Conservation (phyloP, 2,797 vertebrate species). For the Apogon hyalosoma region DNA sequence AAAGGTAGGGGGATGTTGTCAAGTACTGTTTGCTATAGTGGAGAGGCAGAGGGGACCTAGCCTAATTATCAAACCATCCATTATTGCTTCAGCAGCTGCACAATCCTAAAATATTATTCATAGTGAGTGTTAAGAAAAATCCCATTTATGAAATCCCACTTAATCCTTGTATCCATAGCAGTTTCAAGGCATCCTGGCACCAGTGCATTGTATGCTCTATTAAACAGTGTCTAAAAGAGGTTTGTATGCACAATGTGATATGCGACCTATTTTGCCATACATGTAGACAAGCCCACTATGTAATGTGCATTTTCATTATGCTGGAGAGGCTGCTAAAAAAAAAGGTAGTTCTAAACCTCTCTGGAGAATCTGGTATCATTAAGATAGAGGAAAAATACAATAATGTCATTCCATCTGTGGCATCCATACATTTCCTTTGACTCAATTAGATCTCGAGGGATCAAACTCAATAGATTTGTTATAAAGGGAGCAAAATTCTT, state of each 20-base stretch:
- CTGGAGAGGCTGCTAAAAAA: slow-evolving; percentile 71
- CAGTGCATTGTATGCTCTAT: slow-evolving; percentile 44
- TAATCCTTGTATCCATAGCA: slow-evolving; percentile 78
- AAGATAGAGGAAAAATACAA: slow-evolving; percentile 66
- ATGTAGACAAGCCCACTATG: slow-evolving; percentile 58
- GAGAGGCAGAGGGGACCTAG: slow-evolving; percentile 25
- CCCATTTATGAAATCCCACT: slow-evolving; percentile 67
- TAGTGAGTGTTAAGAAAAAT: slow-evolving; percentile 65
- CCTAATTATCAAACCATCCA: slow-evolving; percentile 71
- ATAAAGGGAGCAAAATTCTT: slow-evolving; percentile 44
- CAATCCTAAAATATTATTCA: slow-evolving; percentile 76
- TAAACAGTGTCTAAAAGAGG: slow-evolving; percentile 66
- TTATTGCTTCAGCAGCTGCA: slow-evolving; percentile 71
- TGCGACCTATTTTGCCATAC: slow-evolving; percentile 72
- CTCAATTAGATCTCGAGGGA: slow-evolving; percentile 60
- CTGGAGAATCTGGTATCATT: slow-evolving; percentile 71
- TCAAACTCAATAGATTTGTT: slow-evolving; percentile 54
- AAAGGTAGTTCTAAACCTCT: slow-evolving; percentile 66
- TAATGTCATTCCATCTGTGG: slow-evolving; percentile 60
- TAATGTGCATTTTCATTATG: slow-evolving; percentile 63
- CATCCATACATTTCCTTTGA: slow-evolving; percentile 62
- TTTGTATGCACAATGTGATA: slow-evolving; percentile 70
- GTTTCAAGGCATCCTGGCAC: slow-evolving; percentile 71
- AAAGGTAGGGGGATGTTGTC: slow-evolving; percentile 44
- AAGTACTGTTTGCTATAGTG: slow-evolving; percentile 59